These are phyloP conservation scores for Mola mola DNA, from an alignment of 2,113 vertebrate species.

Conservation along the genomic window DNA sequence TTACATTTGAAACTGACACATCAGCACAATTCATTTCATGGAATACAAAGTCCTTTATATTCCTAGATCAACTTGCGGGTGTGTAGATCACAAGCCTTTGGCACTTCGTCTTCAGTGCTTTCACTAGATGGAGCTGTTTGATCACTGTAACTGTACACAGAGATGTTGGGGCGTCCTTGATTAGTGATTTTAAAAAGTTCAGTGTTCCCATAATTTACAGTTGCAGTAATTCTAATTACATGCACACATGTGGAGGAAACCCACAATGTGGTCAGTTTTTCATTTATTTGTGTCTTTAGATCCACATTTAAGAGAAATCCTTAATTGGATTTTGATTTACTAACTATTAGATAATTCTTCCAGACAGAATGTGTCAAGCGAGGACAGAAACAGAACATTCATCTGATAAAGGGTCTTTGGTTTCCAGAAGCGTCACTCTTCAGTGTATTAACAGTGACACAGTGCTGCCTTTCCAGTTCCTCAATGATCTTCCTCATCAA, in stretches of 20 bases:
- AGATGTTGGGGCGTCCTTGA: too few relatives aligned
- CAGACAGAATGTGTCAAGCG: slow-evolving; percentile 4
- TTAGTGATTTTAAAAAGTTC: too few relatives aligned
- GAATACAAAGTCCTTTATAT: too few relatives aligned
- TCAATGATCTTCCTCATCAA: slow-evolving; percentile 29
- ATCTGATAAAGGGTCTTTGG: slow-evolving; percentile 10
- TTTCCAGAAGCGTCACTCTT: slow-evolving; percentile 7
- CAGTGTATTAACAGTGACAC: slow-evolving; percentile 7
- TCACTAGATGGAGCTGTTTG: slow-evolving; percentile 71
- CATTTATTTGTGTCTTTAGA: background rate
- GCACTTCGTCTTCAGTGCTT: background rate
- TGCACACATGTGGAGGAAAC: too few relatives aligned
- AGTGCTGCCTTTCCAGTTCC: slow-evolving; percentile 1
- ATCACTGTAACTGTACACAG: slow-evolving; percentile 5
- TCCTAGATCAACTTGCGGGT: too few relatives aligned
- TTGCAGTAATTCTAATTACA: background rate
- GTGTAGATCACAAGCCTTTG: too few relatives aligned
- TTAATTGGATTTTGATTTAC: background rate
- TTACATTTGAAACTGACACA: too few relatives aligned
- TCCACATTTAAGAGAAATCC: background rate
- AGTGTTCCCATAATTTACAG: background rate
- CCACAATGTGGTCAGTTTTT: background rate
- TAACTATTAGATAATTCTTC: background rate
- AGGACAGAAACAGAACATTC: background rate
- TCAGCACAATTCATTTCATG: too few relatives aligned